Base-by-base conservation (phyloP, 1,140 invertebrate genomes). In the Pectinophora gossypiella region DNA sequence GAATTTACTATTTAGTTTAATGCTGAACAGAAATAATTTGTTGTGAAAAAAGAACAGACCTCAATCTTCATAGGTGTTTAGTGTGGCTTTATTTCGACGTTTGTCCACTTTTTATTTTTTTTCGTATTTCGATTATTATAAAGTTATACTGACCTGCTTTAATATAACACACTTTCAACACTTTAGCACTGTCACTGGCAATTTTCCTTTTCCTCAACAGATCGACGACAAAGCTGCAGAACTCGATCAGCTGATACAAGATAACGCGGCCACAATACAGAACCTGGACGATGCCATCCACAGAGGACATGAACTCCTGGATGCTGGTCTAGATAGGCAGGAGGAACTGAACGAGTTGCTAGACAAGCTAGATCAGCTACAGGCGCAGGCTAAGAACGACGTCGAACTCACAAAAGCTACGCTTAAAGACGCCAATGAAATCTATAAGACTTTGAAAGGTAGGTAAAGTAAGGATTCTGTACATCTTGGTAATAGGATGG, bases 371-470 rank as follows among this genome's bases (percentile, higher is more conserved):
- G 87, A 91, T 18, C 89, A 92, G 9, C 93, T 95, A 0, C 90
- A 94, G 23, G 91, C 89, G 0, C 92, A 91, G 68, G 96, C 96
- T 0, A 91, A 92, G 50, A 91, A 94, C 50, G 96, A 97, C 18
- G 94, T 98, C 0, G 89, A 93, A 56, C 89, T 93, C 42, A 96
- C 95, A 10, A 95, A 97, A 64, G 92, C 94, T 59, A 97, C 95
- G 0, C 88, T 98, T 0, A 91, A 93, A 64, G 95, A 98, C 74
- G 97, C 97, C 1, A 93, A 95, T 63, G 91, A 94, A 44, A 98
- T 96, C 3, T 92, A 96, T 46, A 89, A 94, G 52, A 97, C 94
- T 40, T 84, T 98, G 1, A 91, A 93, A 87, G 93, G 95, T 97
- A 88, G 84, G 56, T 72, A 47, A 43, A n/a, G n/a, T n/a, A n/a